A percentile compares a stretch with the other conserved stretches of the same genome.
phyloP scores from a whole-genome alignment of 2,113 vertebrate species.

The Menura novaehollandiae region DNA sequence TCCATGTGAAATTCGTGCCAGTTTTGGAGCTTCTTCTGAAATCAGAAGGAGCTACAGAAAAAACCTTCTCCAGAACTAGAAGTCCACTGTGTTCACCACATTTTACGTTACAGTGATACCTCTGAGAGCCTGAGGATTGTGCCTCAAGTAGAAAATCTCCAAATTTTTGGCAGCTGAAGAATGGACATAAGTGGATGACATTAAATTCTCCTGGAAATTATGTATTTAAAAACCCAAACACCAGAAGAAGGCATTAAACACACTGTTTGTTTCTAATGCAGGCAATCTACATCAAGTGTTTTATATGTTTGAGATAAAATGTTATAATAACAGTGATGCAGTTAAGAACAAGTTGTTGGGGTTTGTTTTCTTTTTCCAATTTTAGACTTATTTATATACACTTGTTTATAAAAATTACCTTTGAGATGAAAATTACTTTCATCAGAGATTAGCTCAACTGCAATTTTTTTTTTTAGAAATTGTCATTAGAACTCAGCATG shows the following conservation, averaged over 20 bases:
- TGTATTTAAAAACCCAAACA: background rate
- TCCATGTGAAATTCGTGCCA: fast-evolving
- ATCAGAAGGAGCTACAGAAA: background rate
- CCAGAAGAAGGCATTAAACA: background rate
- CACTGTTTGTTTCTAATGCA: background rate
- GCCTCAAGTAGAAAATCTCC: background rate
- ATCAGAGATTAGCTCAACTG: background rate
- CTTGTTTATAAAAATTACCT: background rate
- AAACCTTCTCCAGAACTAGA: background rate
- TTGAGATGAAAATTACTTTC: background rate
- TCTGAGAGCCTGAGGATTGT: background rate
- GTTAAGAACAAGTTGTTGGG: background rate
- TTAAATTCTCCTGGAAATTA: background rate
- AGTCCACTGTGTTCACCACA: background rate
- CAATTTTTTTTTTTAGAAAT: background rate
- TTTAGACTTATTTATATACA: background rate
- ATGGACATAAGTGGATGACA: background rate
- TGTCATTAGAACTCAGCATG: background rate
- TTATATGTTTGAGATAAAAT: background rate
- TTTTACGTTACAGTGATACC: background rate
- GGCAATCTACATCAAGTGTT: background rate
- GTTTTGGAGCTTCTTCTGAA: background rate
- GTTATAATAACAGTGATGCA: background rate
- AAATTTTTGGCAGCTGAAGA: background rate
- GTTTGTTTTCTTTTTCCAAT: background rate